A percentile compares a stretch with the other conserved stretches of the same genome.
phyloP scores from a whole-genome alignment of 2,797 vertebrate genomes.

The Notolepis coatsorum region DNA sequence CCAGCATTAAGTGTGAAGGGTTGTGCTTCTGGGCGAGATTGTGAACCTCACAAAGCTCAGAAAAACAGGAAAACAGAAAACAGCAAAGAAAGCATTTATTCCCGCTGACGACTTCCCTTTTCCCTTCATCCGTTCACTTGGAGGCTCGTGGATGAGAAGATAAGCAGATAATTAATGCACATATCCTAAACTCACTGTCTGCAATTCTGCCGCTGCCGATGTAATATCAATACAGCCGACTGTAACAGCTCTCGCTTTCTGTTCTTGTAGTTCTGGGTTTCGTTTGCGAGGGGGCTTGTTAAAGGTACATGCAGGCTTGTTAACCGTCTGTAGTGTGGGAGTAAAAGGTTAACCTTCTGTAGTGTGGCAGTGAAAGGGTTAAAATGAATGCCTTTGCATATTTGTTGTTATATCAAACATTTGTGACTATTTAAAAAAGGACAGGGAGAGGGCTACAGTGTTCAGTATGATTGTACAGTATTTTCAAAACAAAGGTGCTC shows the following conservation, averaged over 20 bases:
- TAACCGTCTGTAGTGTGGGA: no score
- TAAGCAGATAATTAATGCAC: conserved; percentile 42
- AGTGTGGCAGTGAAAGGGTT: no score
- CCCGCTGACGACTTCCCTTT: conserved; percentile 32
- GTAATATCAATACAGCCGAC: conserved; percentile 4
- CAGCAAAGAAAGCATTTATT: conserved; percentile 35
- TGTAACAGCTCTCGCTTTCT: conserved; percentile 5
- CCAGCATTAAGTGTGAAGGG: conserved; percentile 17
- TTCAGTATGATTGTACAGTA: no score
- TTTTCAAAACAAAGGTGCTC: no score
- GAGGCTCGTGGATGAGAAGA: conserved; percentile 29
- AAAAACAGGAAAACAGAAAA: conserved; percentile 27
- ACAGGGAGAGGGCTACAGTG: no score
- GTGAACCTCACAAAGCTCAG: conserved; percentile 22
- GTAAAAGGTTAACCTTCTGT: no score
- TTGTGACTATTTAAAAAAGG: no score
- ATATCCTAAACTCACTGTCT: conserved; percentile 12
- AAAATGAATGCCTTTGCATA: no score
- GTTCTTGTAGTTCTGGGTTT: background rate
- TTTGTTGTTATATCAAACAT: no score
- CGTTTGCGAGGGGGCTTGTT: background rate
- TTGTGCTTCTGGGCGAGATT: conserved; percentile 25
- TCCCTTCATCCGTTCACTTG: conserved; percentile 11
- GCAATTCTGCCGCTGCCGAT: conserved; percentile 10
- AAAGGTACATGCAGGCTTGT: background rate